Percentiles rank a stretch among this genome's conserved stretches.
Conservation (phyloP, 2,113 vertebrate species). For the Nematolebias whitei region DNA sequence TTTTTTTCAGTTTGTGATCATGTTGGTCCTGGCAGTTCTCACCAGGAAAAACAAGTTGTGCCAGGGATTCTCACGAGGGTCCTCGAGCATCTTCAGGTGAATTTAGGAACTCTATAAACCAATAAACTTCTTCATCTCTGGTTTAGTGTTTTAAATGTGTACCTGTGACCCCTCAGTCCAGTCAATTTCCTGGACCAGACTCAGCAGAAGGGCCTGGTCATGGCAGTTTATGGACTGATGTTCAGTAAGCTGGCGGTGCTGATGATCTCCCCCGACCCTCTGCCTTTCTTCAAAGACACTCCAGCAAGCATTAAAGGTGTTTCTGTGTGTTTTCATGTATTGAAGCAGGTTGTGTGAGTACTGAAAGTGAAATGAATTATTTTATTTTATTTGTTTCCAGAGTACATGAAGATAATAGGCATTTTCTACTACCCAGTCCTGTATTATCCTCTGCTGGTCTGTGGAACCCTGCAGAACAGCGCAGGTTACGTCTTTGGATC, state of each 20-base stretch:
- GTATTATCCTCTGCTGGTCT: slow-evolving; percentile 87
- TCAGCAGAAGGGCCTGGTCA: slow-evolving; percentile 69
- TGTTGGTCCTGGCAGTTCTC: slow-evolving; percentile 80
- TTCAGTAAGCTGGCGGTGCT: slow-evolving; percentile 85
- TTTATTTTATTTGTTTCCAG: slow-evolving; percentile 56
- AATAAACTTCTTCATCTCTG: not conserved
- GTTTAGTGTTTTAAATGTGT: not conserved
- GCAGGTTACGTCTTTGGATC: slow-evolving; percentile 78
- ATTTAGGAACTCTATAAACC: not conserved
- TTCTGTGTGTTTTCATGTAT: not conserved
- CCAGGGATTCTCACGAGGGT: slow-evolving; percentile 65
- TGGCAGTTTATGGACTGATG: slow-evolving; percentile 82
- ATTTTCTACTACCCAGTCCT: slow-evolving; percentile 88
- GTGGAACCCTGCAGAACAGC: slow-evolving; percentile 72
- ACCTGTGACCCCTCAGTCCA: slow-evolving; percentile 74
- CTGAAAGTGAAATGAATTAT: not conserved
- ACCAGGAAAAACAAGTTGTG: slow-evolving; percentile 75
- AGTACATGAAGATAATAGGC: slow-evolving; percentile 86
- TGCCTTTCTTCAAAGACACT: slow-evolving; percentile 78
- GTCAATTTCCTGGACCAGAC: slow-evolving; percentile 83
- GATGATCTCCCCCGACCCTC: slow-evolving; percentile 76
- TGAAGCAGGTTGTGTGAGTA: not conserved
- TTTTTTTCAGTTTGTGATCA: slow-evolving; percentile 67
- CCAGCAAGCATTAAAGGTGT: slow-evolving; percentile 76
- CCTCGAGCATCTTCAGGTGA: slow-evolving; percentile 86